These are phyloP conservation scores for Zoanthus solanderi DNA, from an alignment of 92 coral and sea anemone genomes.

Conservation along the genomic window DNA sequence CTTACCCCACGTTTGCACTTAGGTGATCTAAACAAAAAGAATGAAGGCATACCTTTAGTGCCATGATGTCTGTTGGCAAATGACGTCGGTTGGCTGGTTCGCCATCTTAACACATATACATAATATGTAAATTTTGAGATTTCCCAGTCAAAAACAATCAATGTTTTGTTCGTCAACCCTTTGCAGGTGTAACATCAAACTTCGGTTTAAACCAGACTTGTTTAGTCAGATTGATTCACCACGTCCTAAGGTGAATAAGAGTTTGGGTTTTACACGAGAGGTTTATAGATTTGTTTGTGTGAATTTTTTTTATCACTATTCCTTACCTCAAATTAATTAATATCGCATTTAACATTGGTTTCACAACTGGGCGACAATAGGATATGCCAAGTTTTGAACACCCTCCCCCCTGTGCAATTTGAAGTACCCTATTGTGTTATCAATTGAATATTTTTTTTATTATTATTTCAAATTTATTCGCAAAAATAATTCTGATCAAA, in stretches of 20 bases:
- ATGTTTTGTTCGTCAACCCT: neutral
- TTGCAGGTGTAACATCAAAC: slow-evolving; percentile 15
- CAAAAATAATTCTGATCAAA: slow-evolving; percentile 28
- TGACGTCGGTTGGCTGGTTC: slow-evolving; percentile 39
- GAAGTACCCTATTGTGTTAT: slow-evolving; percentile 30
- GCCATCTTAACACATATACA: slow-evolving; percentile 21
- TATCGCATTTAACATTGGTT: slow-evolving; percentile 41
- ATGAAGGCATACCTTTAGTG: slow-evolving; percentile 62
- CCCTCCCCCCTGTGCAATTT: slow-evolving; percentile 42
- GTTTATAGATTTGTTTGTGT: slow-evolving; percentile 23
- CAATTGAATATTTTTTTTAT: neutral
- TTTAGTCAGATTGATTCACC: neutral
- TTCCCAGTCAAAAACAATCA: slow-evolving; percentile 12
- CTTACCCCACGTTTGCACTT: slow-evolving; percentile 89
- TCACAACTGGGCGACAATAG: slow-evolving; percentile 28
- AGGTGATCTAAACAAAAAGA: slow-evolving; percentile 70
- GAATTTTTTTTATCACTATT: neutral
- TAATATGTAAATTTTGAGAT: slow-evolving; percentile 45
- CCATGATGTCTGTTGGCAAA: slow-evolving; percentile 73
- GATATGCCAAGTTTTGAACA: neutral
- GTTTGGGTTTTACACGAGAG: neutral
- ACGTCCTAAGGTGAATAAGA: neutral
- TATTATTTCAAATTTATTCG: slow-evolving; percentile 10
- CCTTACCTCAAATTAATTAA: neutral
- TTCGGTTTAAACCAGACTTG: neutral